Evolutionary conservation across 2,113 vertebrate genomes (phyloP).

Genomic region (Rhizomys pruinosus): DNA sequence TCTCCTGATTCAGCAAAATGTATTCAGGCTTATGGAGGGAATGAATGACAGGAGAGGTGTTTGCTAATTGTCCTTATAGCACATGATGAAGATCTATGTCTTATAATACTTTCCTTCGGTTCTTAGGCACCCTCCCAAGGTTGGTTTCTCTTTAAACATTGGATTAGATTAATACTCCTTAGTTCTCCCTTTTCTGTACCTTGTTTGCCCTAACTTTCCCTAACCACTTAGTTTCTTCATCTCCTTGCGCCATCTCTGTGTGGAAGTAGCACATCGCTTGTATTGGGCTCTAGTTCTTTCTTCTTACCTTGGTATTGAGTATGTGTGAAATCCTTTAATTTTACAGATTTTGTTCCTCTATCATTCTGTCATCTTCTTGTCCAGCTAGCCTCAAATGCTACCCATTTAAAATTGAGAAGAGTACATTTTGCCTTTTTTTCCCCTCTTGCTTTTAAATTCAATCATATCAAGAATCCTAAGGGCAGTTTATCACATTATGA

Average conservation of each 20-base stretch:
- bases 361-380: slow-evolving; percentile 80
- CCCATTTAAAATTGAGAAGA: slow-evolving; percentile 80
- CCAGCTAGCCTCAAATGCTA: slow-evolving; percentile 66
- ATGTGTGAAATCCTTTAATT: slow-evolving; percentile 32
- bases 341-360: slow-evolving; percentile 70
- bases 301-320: neutral
- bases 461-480: slow-evolving; percentile 87
- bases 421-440: slow-evolving; percentile 68
- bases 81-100: slow-evolving; percentile 64
- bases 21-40: slow-evolving; percentile 71
- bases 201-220: slow-evolving; percentile 58
- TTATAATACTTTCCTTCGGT: slow-evolving; percentile 25
- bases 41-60: slow-evolving; percentile 72
- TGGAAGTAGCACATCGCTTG: neutral
- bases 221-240: slow-evolving; percentile 58
- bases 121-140: neutral
- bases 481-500: slow-evolving; percentile 91
- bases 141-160: slow-evolving; percentile 74
- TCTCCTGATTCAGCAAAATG: slow-evolving; percentile 65
- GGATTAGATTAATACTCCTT: slow-evolving; percentile 57
- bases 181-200: slow-evolving; percentile 54
- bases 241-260: slow-evolving; percentile 54
- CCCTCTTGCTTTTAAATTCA: slow-evolving; percentile 85
- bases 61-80: slow-evolving; percentile 73
- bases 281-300: slow-evolving; percentile 25